Evolutionary conservation across 2,113 vertebrate species (phyloP).

Genomic region (Cephalopterus ornatus): DNA sequence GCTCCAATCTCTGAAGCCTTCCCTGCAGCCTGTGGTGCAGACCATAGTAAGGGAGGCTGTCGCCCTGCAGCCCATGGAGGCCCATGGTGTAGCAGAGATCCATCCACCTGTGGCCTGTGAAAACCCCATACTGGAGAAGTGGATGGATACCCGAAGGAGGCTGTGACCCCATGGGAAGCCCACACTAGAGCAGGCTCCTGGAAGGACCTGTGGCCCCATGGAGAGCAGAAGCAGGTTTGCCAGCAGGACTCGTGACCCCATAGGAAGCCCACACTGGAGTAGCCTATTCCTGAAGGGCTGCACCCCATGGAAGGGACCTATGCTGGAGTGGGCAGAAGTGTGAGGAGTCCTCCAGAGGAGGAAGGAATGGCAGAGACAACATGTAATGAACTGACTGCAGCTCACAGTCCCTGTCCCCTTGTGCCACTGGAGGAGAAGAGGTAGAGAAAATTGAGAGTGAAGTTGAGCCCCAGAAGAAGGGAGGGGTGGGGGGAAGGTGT

Average conservation of each 20-base stretch:
- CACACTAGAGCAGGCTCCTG: neutral
- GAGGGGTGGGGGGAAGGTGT: neutral
- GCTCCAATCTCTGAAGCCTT: neutral
- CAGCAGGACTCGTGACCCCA: too few relatives aligned
- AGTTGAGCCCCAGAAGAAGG: neutral
- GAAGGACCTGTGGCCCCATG: neutral
- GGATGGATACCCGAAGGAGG: neutral
- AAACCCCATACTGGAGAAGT: neutral
- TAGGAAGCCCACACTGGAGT: neutral
- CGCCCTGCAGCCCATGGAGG: neutral
- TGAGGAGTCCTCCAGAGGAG: neutral
- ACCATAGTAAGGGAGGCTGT: neutral
- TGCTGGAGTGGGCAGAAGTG: neutral
- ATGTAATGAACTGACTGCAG: too few relatives aligned
- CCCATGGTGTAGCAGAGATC: neutral
- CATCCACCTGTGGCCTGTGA: neutral
- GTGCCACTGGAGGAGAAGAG: rapidly evolving
- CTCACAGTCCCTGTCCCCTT: rapidly evolving
- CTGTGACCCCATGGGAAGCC: neutral
- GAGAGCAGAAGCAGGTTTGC: too few relatives aligned
- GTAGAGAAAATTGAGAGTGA: neutral
- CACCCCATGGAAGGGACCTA: neutral
- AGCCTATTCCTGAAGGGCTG: neutral
- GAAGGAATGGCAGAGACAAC: too few relatives aligned
- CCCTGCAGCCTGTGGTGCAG: neutral